Evolutionary conservation across 2,797 vertebrate genomes (phyloP).

Genomic region (Aulostomus chinensis): DNA sequence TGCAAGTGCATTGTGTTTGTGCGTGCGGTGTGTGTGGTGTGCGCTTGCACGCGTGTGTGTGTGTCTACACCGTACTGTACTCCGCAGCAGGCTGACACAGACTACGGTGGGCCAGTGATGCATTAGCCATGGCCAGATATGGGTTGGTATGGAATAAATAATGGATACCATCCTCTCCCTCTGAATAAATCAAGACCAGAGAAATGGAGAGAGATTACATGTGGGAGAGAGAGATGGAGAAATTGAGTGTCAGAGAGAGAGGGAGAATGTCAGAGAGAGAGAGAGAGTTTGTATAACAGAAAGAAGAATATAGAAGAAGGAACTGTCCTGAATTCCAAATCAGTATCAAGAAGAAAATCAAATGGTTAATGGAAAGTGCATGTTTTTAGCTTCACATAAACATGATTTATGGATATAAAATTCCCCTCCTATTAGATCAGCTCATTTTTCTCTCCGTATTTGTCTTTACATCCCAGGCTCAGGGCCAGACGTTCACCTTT

Average conservation of each 20-base stretch:
- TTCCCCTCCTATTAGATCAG: too few species aligned
- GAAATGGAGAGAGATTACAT: constrained; percentile 70
- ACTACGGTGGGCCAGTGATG: constrained; percentile 55
- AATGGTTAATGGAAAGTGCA: constrained; percentile 6
- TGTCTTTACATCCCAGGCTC: constrained; percentile 72
- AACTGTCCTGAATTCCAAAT: constrained; percentile 49
- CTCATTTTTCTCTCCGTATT: constrained; percentile 4
- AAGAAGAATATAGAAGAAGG: constrained; percentile 35
- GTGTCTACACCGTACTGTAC: constrained; percentile 53
- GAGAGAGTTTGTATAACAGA: constrained; percentile 51
- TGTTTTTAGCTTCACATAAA: not conserved
- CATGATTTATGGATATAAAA: constrained; percentile 2
- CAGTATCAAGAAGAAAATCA: constrained; percentile 1
- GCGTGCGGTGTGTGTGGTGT: constrained; percentile 34
- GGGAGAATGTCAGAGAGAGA: constrained; percentile 17
- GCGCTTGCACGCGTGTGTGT: constrained; percentile 1
- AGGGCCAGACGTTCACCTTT: constrained; percentile 91
- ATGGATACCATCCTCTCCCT: constrained; percentile 74
- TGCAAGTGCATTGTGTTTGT: too few species aligned
- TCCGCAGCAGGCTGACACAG: constrained; percentile 52
- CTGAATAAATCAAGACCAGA: constrained; percentile 79
- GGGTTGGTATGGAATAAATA: constrained; percentile 76
- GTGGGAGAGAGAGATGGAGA: constrained; percentile 61
- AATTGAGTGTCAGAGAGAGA: constrained; percentile 56
- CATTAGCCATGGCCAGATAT: constrained; percentile 73